A percentile compares a stretch with the other conserved stretches of the same genome.
Evolutionary conservation across 2,113 vertebrate species (phyloP).

Genomic region (Halichoerus grypus): DNA sequence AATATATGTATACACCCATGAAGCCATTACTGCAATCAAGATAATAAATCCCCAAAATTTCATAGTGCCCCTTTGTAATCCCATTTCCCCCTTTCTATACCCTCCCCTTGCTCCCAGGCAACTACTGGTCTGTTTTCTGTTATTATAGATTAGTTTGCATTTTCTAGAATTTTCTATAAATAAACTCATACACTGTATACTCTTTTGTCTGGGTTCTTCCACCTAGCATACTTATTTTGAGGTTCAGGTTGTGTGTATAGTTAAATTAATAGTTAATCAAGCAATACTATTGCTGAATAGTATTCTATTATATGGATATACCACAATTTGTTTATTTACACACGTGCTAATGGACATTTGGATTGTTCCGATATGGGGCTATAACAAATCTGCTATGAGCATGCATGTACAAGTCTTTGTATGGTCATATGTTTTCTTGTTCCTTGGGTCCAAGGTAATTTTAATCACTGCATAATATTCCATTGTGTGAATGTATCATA

Average conservation of each 20-base stretch:
- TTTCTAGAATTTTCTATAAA: conserved; percentile 37
- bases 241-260: neutral
- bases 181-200: neutral
- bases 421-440: neutral
- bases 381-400: neutral
- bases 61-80: neutral
- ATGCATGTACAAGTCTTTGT: neutral
- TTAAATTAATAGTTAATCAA: neutral
- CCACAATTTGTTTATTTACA: neutral
- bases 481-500: neutral
- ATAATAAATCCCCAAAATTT: neutral
- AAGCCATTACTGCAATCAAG: neutral
- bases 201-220: neutral
- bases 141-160: neutral
- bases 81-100: neutral
- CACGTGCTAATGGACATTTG: neutral
- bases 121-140: neutral
- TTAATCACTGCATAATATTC: neutral
- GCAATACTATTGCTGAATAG: neutral
- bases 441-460: conserved; percentile 8
- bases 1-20: neutral
- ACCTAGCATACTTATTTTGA: neutral
- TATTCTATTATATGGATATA: neutral
- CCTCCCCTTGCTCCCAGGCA: neutral
- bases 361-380: neutral